Base-by-base conservation (phyloP, 2,113 vertebrate species). In the Pseudolaguvia tuberculata region DNA sequence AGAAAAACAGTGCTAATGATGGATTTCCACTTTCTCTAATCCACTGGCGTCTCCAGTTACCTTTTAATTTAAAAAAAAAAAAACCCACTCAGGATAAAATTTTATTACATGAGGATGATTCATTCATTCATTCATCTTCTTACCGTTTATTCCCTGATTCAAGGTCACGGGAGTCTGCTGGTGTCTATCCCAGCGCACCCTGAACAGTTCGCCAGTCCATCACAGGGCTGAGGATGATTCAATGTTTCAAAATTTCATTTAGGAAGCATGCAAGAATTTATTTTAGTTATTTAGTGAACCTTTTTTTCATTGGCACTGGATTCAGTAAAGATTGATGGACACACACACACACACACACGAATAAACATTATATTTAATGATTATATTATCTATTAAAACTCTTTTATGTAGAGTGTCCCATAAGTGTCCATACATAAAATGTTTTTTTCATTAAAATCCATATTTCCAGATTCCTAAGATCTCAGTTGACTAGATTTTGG, bases 1-100 rank as follows among this genome's bases (percentile, higher is more conserved):
- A 42, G 68, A 39, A 45, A 56, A 70, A 56, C 29, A 35, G 18
- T 70, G 39, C 39, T 57, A 57, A 75, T 29, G 29, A 72, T 56
- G 31, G 31, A 63, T 52, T 25, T n/a, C 56, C 42, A 35, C 58
- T 55, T 42, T 74, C 29, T 18, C 47, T 29, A 29, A n/a, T 61
- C 23, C 42, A 50, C 63, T 50, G 15, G 15, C 8, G 17, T 50
- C 63, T 67, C 45, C 12, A 29, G 17, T 67, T 15, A 3, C 15
- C 17, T 0, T 48, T 67, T 29, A 50, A 67, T 42, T 25, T 5
- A 13, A 63, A 53, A 53, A n/a, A 7, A 13, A 63, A 53, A 53
- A n/a, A 45, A 63, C 14, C 10, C 35, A 23, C 15, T 50, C 63
- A 67, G 15, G 25, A 66, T 4, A 20, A 23, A 48, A 50, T 11